These are phyloP conservation scores for Ivindomyrus marchei DNA, from an alignment of 2,113 vertebrate species.

Conservation along the genomic window DNA sequence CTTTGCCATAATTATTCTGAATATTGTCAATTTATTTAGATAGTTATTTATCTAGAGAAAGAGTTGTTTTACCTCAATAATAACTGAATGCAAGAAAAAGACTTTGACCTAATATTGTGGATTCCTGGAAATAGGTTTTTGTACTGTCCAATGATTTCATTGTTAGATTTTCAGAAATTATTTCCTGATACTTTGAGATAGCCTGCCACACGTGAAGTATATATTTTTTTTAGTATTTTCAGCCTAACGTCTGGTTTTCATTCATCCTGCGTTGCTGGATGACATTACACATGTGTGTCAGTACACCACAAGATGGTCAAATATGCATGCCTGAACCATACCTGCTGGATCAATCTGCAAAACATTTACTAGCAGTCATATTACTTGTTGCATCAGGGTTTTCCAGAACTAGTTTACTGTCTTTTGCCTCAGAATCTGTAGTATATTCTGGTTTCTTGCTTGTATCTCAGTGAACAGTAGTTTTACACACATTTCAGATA, in stretches of 20 bases:
- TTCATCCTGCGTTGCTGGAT: conserved; percentile 6
- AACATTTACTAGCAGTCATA: neutral
- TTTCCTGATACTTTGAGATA: neutral
- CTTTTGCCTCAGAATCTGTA: neutral
- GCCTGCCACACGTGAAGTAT: neutral
- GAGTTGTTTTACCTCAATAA: neutral
- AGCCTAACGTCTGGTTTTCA: conserved; percentile 6
- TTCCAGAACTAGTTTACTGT: neutral
- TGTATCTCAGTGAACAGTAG: neutral
- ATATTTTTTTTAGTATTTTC: conserved; percentile 2
- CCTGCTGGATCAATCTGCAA: neutral
- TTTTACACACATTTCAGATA: neutral
- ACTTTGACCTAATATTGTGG: neutral
- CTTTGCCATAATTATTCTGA: neutral
- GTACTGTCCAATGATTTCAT: neutral
- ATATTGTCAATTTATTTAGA: neutral
- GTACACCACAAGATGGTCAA: neutral
- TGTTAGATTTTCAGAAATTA: neutral
- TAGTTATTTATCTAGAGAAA: neutral
- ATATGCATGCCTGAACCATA: neutral
- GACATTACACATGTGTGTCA: conserved; percentile 2
- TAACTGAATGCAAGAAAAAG: neutral
- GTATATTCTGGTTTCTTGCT: neutral
- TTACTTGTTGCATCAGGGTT: neutral
- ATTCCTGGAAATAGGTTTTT: neutral